A percentile compares a stretch with the other conserved stretches of the same genome.
Conservation (phyloP, 2,797 vertebrate genomes). For the Taenioides sp. region DNA sequence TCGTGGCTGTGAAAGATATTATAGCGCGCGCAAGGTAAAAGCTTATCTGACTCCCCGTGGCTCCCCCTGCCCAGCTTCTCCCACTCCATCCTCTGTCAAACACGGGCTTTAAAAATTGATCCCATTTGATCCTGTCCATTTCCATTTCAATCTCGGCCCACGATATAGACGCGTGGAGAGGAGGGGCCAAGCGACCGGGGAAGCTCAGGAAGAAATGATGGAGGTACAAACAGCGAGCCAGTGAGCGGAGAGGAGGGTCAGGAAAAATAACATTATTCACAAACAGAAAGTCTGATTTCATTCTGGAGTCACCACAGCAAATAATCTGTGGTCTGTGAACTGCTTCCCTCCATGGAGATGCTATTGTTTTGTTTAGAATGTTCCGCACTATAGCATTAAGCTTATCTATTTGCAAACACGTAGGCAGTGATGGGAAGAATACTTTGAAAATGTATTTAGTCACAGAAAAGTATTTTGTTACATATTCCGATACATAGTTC, state of each 20-base stretch:
- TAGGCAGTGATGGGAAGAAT: too few species aligned
- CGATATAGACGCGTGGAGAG: conserved; percentile 22
- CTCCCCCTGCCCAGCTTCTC: conserved; percentile 21
- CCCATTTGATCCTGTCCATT: conserved; percentile 73
- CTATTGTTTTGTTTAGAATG: too few species aligned
- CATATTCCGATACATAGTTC: too few species aligned
- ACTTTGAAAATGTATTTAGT: too few species aligned
- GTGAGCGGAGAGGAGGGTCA: conserved; percentile 18
- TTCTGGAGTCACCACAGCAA: background rate
- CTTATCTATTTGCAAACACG: too few species aligned
- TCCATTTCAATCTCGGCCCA: conserved; percentile 74
- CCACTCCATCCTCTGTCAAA: conserved; percentile 52
- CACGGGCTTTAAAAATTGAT: conserved; percentile 75
- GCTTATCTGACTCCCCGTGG: conserved; percentile 23
- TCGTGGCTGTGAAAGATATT: conserved; percentile 51
- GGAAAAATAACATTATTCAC: conserved; percentile 1
- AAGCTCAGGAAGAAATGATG: conserved; percentile 22
- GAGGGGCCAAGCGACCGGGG: conserved; percentile 45
- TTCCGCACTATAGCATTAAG: too few species aligned
- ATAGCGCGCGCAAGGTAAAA: conserved; percentile 21
- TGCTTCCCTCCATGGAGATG: too few species aligned
- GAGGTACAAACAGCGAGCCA: background rate
- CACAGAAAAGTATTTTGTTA: too few species aligned
- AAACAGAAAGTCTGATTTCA: background rate
- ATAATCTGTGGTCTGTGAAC: too few species aligned